A percentile compares a stretch with the other conserved stretches of the same genome.
Conservation (phyloP, 2,888 invertebrate genomes). For the Dioctria linearis region DNA sequence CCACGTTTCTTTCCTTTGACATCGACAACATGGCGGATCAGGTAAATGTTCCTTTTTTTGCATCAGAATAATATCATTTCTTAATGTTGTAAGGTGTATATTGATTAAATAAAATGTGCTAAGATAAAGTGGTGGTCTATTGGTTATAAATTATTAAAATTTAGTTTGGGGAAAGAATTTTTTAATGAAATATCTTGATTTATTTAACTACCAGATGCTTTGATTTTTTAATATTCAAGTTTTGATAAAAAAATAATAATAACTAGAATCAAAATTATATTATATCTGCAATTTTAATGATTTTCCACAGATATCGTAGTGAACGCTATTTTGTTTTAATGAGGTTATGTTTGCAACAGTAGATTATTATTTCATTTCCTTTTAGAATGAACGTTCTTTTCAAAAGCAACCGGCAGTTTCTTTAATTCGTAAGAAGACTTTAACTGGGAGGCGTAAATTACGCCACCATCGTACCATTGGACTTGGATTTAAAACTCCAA, state of each 20-base stretch:
- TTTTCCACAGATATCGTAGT: too few species aligned
- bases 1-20: slow-evolving; percentile 66
- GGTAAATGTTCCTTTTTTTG: slow-evolving; percentile 72
- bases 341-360: slow-evolving; percentile 9
- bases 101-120: background rate
- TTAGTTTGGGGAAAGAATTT: too few species aligned
- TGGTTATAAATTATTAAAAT: too few species aligned
- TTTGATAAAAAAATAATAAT: too few species aligned
- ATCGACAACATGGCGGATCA: slow-evolving; percentile 85
- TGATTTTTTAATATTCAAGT: too few species aligned
- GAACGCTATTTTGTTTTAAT: background rate
- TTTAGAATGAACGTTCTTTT: slow-evolving; percentile 96
- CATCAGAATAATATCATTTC: background rate
- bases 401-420: slow-evolving; percentile 98
- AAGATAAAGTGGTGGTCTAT: background rate
- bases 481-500: slow-evolving; percentile 95
- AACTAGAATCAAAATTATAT: too few species aligned
- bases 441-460: slow-evolving; percentile 81
- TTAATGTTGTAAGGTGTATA: too few species aligned
- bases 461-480: slow-evolving; percentile 91
- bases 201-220: too few species aligned
- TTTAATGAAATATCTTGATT: too few species aligned
- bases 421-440: slow-evolving; percentile 91
- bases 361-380: slow-evolving; percentile 64
- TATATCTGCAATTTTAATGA: too few species aligned